A percentile compares a stretch with the other conserved stretches of the same genome.
phyloP scores from a whole-genome alignment of 2,113 vertebrate genomes.

The Aptenodytes forsteri region DNA sequence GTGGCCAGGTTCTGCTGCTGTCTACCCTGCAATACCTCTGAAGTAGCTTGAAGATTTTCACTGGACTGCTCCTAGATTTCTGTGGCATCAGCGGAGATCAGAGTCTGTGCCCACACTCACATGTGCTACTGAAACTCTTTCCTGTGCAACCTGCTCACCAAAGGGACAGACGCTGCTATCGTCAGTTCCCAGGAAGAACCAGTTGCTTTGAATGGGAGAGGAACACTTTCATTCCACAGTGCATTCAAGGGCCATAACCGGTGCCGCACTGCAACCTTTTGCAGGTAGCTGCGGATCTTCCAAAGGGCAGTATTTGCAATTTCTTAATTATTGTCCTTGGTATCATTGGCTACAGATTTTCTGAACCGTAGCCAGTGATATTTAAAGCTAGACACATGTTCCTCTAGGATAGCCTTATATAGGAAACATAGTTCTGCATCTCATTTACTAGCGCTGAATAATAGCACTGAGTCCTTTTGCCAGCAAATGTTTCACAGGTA shows the following conservation, averaged over 20 bases:
- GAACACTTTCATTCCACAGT: not conserved
- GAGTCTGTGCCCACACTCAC: not conserved
- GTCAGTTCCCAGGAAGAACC: not conserved
- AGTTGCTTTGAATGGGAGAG: not conserved
- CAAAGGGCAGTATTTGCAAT: not conserved
- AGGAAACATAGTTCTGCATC: not conserved
- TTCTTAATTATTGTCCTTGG: not conserved
- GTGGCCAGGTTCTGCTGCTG: not conserved
- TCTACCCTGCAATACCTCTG: not conserved
- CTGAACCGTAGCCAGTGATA: not conserved
- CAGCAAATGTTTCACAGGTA: not conserved
- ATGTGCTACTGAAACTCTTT: not conserved
- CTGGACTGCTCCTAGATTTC: not conserved
- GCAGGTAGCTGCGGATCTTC: not conserved
- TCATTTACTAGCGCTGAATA: not conserved
- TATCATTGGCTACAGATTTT: not conserved
- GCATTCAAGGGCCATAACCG: not conserved
- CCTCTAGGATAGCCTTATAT: too few relatives aligned
- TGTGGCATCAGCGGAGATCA: too few relatives aligned
- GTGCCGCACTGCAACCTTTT: not conserved
- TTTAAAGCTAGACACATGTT: not conserved
- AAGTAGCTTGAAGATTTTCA: not conserved
- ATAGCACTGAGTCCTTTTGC: not conserved
- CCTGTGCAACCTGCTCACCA: not conserved
- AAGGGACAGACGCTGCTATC: accelerated